Percentiles rank a stretch among this genome's conserved stretches.
phyloP scores from a whole-genome alignment of 2,113 vertebrate species.

The Aegithalos caudatus region DNA sequence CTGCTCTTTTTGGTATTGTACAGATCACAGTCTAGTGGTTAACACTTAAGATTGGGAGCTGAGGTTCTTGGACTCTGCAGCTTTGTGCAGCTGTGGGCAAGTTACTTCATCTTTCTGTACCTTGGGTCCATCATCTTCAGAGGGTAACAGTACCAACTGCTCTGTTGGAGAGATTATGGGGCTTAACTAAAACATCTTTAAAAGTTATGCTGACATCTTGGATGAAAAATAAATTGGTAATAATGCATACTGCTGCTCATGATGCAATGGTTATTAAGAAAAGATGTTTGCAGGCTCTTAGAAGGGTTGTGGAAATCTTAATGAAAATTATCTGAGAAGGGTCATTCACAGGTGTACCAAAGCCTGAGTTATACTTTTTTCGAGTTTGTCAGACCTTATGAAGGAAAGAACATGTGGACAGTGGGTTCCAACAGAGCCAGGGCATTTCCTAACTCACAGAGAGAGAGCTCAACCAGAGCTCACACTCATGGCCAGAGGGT shows the following conservation, averaged over 20 bases:
- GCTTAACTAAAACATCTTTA: background rate
- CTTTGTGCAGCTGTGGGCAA: background rate
- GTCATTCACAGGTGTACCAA: background rate
- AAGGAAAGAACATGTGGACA: background rate
- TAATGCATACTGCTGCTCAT: background rate
- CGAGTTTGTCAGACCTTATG: background rate
- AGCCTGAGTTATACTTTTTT: background rate
- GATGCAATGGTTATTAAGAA: background rate
- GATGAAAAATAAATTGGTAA: background rate
- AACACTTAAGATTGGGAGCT: background rate
- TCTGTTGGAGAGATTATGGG: background rate
- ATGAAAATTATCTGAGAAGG: background rate
- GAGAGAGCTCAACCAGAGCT: background rate
- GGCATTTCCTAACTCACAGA: background rate
- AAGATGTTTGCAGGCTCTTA: background rate
- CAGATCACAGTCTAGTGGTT: conserved; percentile 7
- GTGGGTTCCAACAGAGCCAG: background rate
- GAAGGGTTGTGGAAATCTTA: background rate
- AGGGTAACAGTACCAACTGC: background rate
- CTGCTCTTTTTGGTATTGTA: background rate
- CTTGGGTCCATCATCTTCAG: background rate
- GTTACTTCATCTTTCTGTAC: background rate
- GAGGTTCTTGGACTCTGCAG: background rate
- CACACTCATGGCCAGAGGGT: background rate
- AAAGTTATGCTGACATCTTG: background rate